A percentile compares a stretch with the other conserved stretches of the same genome.
Conservation (phyloP, 1,140 invertebrate species). For the Drosophila virilis region DNA sequence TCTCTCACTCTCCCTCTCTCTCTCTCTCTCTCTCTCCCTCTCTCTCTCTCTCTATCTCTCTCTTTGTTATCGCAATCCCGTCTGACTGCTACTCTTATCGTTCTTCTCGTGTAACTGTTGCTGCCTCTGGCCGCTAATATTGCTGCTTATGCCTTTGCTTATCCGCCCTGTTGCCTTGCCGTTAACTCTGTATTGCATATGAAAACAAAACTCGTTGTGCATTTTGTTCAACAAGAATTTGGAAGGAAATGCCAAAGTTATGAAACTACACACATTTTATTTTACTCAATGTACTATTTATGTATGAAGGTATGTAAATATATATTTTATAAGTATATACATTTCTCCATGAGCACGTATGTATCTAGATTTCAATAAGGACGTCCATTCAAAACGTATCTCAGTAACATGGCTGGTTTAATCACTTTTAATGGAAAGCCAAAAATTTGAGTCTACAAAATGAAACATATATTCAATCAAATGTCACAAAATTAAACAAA, state of each 20-base stretch:
- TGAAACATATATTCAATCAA: no score
- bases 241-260: slow-evolving; percentile 14
- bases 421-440: no score
- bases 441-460: no score
- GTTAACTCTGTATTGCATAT: slow-evolving; percentile 12
- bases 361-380: no score
- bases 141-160: not conserved
- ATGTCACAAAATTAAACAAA: no score
- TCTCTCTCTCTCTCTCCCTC: not conserved
- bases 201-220: slow-evolving; percentile 19
- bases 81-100: not conserved
- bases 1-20: not conserved
- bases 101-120: not conserved
- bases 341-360: no score
- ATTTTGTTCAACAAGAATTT: slow-evolving; percentile 50
- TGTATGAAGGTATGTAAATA: not conserved
- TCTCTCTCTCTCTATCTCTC: no score
- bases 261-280: slow-evolving; percentile 10
- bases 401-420: no score
- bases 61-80: slow-evolving; percentile 10
- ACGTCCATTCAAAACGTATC: no score
- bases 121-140: not conserved
- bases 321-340: not conserved
- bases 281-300: not conserved
- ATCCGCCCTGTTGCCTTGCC: not conserved